phyloP scores from a whole-genome alignment of 2,888 invertebrate genomes.

The Atethmia centrago region DNA sequence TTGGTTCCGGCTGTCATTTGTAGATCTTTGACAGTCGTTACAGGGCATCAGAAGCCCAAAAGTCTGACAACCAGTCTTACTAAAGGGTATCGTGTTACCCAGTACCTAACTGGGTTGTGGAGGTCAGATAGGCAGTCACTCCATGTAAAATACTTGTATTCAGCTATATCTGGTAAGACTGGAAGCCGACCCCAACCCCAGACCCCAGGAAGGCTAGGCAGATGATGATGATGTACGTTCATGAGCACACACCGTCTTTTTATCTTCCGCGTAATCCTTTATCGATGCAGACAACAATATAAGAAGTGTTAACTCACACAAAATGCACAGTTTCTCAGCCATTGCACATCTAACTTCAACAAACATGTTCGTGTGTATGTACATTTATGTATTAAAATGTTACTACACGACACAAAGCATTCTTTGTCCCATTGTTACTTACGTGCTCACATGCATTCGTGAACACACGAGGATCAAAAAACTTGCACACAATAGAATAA shows the following conservation, averaged over 20 bases:
- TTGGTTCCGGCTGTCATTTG: too few species aligned
- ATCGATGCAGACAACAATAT: constrained; percentile 34
- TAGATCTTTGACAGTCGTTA: too few species aligned
- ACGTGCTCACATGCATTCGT: constrained; percentile 68
- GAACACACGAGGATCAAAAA: constrained; percentile 71
- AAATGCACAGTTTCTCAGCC: constrained; percentile 57
- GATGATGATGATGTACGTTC: too few species aligned
- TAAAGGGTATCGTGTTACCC: too few species aligned
- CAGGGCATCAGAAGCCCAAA: too few species aligned
- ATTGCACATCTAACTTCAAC: constrained; percentile 57
- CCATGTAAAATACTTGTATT: too few species aligned
- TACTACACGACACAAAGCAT: constrained; percentile 74
- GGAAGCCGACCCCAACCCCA: too few species aligned
- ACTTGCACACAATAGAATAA: constrained; percentile 57
- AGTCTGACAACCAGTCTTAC: too few species aligned
- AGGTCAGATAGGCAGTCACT: too few species aligned
- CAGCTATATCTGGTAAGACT: too few species aligned
- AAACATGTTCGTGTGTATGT: constrained; percentile 36
- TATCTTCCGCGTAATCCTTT: constrained; percentile 34
- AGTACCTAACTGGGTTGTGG: too few species aligned
- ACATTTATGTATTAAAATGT: constrained; percentile 57
- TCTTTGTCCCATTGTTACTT: constrained; percentile 81
- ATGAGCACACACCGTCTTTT: neutral
- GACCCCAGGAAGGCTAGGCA: too few species aligned
- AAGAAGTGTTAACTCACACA: constrained; percentile 47